Evolutionary conservation across 1,140 invertebrate genomes (phyloP).

Genomic region (Bombus affinis): DNA sequence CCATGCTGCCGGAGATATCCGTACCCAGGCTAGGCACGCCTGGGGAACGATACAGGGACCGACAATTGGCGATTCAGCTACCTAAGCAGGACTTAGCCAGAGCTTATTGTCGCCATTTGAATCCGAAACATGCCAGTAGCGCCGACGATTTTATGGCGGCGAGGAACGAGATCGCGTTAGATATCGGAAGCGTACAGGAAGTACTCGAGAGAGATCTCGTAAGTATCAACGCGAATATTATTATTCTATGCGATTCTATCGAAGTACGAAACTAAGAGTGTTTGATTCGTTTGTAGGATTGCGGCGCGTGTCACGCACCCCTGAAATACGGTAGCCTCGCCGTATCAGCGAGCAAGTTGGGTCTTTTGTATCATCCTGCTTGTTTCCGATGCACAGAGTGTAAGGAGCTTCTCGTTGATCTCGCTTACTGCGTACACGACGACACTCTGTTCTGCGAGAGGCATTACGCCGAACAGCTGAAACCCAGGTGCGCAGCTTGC

Average conservation of each 20-base stretch:
- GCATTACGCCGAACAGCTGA: conserved; percentile 96
- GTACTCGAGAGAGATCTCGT: conserved; percentile 80
- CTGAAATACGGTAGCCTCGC: conserved; percentile 86
- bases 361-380: conserved; percentile 91
- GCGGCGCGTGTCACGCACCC: conserved; percentile 85
- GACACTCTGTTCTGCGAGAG: conserved; percentile 94
- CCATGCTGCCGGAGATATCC: conserved; percentile 89
- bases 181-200: conserved; percentile 92
- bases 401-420: conserved; percentile 93
- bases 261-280: background rate
- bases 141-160: conserved; percentile 95
- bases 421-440: conserved; percentile 95
- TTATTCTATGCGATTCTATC: background rate
- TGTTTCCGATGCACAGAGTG: conserved; percentile 95
- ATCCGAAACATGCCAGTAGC: conserved; percentile 88
- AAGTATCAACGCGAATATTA: conserved; percentile 63
- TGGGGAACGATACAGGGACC: conserved; percentile 90
- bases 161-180: conserved; percentile 96
- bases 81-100: conserved; percentile 97
- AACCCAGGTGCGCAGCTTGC: conserved; percentile 95
- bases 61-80: conserved; percentile 93
- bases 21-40: conserved; percentile 89
- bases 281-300: conserved; percentile 79
- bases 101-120: conserved; percentile 94
- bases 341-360: conserved; percentile 89